phyloP scores from a whole-genome alignment of 2,113 vertebrate species.

The Pelmatolapia mariae region DNA sequence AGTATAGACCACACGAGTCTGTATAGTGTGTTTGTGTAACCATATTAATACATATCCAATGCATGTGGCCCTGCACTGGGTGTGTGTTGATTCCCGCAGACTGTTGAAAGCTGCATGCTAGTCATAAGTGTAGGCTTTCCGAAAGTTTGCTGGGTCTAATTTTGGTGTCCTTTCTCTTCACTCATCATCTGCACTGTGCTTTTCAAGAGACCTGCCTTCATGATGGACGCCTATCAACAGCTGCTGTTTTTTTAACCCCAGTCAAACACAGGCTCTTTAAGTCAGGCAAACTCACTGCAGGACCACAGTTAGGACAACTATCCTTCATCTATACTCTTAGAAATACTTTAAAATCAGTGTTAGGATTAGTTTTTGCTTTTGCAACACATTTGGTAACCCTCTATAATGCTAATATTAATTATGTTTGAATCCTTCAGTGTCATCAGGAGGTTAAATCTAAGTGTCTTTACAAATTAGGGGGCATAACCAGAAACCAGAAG shows the following conservation, averaged over 20 bases:
- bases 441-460: not conserved
- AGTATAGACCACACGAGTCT: not conserved
- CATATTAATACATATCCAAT: not conserved
- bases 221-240: constrained; percentile 30
- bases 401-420: not conserved
- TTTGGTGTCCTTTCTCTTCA: not conserved
- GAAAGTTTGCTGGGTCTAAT: not conserved
- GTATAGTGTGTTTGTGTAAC: not conserved
- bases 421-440: not conserved
- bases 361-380: not conserved
- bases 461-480: not conserved
- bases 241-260: constrained; percentile 5
- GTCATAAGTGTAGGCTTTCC: not conserved
- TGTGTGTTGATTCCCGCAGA: not conserved
- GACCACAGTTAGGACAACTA: not conserved
- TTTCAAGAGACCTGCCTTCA: not conserved
- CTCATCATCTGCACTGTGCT: not conserved
- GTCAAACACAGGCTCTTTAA: not conserved
- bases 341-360: not conserved
- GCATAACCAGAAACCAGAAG: not conserved
- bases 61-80: not conserved
- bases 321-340: not conserved
- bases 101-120: constrained; percentile 6
- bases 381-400: not conserved
- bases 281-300: not conserved